Evolutionary conservation across 2,888 invertebrate species (phyloP).

Genomic region (Diplolepis rosae): DNA sequence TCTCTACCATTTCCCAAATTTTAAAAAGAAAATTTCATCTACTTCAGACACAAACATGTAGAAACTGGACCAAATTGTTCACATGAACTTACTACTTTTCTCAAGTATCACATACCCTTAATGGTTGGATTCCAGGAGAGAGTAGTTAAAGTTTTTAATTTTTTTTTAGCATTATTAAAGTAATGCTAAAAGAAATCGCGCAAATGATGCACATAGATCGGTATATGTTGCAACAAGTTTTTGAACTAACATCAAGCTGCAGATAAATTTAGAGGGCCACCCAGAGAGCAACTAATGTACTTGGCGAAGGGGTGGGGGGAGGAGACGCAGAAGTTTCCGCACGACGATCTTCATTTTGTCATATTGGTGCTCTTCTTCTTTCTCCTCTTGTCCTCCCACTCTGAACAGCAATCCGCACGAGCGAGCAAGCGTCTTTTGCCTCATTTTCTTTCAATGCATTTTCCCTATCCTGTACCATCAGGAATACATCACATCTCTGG

Average conservation of each 20-base stretch:
- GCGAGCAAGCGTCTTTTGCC: not conserved
- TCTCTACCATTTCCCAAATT: too few relatives aligned
- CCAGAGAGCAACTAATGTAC: conserved; percentile 66
- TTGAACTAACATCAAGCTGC: conserved; percentile 55
- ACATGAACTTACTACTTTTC: too few relatives aligned
- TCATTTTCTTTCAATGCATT: conserved; percentile 29
- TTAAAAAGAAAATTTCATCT: too few relatives aligned
- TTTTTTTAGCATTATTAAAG: too few relatives aligned
- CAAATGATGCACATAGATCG: conserved; percentile 33
- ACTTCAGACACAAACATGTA: too few relatives aligned
- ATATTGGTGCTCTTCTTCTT: conserved; percentile 37
- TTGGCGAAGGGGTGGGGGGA: conserved; percentile 32
- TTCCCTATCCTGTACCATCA: conserved; percentile 29
- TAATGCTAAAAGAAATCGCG: too few relatives aligned
- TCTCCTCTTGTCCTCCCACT: conserved; percentile 22
- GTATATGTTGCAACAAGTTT: conserved; percentile 44
- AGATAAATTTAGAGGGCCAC: conserved; percentile 69
- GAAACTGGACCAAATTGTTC: too few relatives aligned
- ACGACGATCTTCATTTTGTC: conserved; percentile 49
- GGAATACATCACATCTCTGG: conserved; percentile 43
- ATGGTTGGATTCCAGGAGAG: conserved; percentile 12
- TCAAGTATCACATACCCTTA: too few relatives aligned
- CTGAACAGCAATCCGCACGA: too few relatives aligned
- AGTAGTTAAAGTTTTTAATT: too few relatives aligned
- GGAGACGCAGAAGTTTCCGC: conserved; percentile 35